Evolutionary conservation across 2,888 invertebrate genomes (phyloP).

Genomic region (Ormyrus thymus): DNA sequence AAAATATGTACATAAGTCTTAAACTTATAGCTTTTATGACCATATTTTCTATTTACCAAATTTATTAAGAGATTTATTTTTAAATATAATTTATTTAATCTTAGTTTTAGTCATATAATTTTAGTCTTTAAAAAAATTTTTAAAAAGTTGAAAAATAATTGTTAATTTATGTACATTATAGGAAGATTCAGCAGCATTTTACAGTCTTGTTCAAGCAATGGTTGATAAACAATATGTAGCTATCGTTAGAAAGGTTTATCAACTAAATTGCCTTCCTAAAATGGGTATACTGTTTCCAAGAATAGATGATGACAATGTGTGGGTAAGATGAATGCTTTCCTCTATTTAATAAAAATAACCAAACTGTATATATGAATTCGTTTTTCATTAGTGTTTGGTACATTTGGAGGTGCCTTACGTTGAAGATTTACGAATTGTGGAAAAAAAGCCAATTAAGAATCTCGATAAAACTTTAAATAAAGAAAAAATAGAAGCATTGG

Average conservation of each 20-base stretch:
- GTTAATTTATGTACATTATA: conserved; percentile 20
- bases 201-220: conserved; percentile 55
- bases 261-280: conserved; percentile 47
- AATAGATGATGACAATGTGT: conserved; percentile 44
- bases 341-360: conserved; percentile 4
- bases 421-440: conserved; percentile 41
- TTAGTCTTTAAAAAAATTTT: not conserved
- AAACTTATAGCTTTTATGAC: not conserved
- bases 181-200: conserved; percentile 50
- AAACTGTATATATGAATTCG: not conserved
- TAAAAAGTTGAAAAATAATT: not conserved
- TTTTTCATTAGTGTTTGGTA: conserved; percentile 51
- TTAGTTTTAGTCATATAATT: not conserved
- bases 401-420: conserved; percentile 54
- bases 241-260: conserved; percentile 55
- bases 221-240: conserved; percentile 45
- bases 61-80: not conserved
- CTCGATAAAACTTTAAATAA: conserved; percentile 9
- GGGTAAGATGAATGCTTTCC: conserved; percentile 44
- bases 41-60: not conserved
- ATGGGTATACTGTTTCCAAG: conserved; percentile 57
- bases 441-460: conserved; percentile 29
- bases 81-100: not conserved
- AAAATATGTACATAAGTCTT: not conserved
- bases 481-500: conserved; percentile 46